A percentile compares a stretch with the other conserved stretches of the same genome.
Conservation (phyloP, 2,888 invertebrate genomes). For the Sclerodermus sp. region DNA sequence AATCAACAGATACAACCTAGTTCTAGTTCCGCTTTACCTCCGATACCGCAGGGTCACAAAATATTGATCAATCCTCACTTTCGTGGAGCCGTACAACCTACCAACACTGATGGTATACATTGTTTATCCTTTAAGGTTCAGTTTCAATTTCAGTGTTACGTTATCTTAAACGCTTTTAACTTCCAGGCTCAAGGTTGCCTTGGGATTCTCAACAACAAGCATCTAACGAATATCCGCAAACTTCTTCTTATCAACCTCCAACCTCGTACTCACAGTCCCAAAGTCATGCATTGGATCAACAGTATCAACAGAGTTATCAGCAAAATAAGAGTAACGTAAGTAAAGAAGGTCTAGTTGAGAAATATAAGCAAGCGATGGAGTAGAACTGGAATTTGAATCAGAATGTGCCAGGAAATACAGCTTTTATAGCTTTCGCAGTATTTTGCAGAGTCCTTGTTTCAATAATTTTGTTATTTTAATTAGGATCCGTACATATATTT, state of each 20-base stretch:
- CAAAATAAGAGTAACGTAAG: conserved; percentile 48
- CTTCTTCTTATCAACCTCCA: conserved; percentile 36
- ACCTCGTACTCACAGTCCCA: conserved; percentile 35
- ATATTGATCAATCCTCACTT: conserved; percentile 72
- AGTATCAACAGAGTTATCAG: conserved; percentile 40
- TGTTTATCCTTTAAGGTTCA: too few relatives aligned
- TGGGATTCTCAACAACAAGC: conserved; percentile 44
- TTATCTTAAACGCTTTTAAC: conserved; percentile 1
- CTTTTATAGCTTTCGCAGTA: too few relatives aligned
- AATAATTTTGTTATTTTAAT: conserved; percentile 10
- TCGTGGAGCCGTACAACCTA: conserved; percentile 64
- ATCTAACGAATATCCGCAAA: conserved; percentile 27
- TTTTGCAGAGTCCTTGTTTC: too few relatives aligned
- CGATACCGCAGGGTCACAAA: conserved; percentile 61
- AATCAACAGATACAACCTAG: conserved; percentile 23
- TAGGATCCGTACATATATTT: conserved; percentile 55
- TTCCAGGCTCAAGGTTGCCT: conserved; percentile 36
- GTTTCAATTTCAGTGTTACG: background rate
- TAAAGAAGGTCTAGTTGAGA: conserved; percentile 7
- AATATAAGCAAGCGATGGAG: too few relatives aligned
- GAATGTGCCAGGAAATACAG: too few relatives aligned
- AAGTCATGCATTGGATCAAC: conserved; percentile 19
- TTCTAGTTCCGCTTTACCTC: conserved; percentile 34
- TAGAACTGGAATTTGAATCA: too few relatives aligned
- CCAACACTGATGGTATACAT: conserved; percentile 57